phyloP scores from a whole-genome alignment of 2,888 invertebrate species.

The Meganola albula region DNA sequence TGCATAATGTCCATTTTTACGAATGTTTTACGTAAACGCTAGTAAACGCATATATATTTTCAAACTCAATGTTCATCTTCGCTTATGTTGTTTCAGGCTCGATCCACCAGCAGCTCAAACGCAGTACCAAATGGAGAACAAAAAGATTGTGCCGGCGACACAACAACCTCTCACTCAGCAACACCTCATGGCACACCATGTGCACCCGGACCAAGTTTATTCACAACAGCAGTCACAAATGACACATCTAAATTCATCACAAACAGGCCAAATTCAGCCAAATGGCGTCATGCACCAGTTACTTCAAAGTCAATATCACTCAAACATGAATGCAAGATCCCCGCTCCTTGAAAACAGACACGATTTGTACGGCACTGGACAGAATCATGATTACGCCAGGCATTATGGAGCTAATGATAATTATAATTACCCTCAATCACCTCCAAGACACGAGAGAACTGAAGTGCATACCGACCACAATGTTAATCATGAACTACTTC shows the following conservation, averaged over 20 bases:
- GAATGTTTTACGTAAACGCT: slow-evolving; percentile 6
- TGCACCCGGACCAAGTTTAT: slow-evolving; percentile 70
- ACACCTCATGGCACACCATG: slow-evolving; percentile 68
- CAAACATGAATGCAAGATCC: slow-evolving; percentile 68
- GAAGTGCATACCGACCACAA: slow-evolving; percentile 65
- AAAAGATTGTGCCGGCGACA: slow-evolving; percentile 72
- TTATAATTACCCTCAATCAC: slow-evolving; percentile 73
- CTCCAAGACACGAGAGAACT: slow-evolving; percentile 61
- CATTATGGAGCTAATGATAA: slow-evolving; percentile 78
- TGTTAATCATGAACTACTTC: slow-evolving; percentile 64
- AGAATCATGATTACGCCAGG: slow-evolving; percentile 71
- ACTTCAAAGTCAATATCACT: slow-evolving; percentile 67
- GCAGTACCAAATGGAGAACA: slow-evolving; percentile 81
- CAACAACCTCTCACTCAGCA: slow-evolving; percentile 76
- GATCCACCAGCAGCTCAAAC: slow-evolving; percentile 82
- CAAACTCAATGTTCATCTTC: neutral
- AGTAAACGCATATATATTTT: neutral
- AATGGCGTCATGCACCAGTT: slow-evolving; percentile 78
- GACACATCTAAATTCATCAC: slow-evolving; percentile 56
- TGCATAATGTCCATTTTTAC: slow-evolving; percentile 16
- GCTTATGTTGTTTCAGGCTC: slow-evolving; percentile 77
- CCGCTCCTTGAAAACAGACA: slow-evolving; percentile 76
- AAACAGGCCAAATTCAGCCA: slow-evolving; percentile 63
- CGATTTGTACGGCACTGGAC: slow-evolving; percentile 75
- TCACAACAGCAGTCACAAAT: slow-evolving; percentile 67